phyloP scores from a whole-genome alignment of 2,797 vertebrate genomes.

The Notamacropus eugenii region DNA sequence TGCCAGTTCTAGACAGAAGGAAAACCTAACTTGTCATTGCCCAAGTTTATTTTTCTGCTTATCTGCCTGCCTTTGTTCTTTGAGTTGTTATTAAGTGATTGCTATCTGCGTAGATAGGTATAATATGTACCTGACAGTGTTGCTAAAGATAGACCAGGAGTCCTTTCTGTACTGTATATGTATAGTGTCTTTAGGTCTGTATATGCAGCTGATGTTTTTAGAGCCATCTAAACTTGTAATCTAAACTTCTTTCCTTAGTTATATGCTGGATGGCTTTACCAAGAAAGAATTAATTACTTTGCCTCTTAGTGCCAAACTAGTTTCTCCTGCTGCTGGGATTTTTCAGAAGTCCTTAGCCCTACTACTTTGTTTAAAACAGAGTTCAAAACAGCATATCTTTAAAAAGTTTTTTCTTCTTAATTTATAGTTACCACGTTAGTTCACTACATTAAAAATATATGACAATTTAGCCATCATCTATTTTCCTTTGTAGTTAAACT shows the following conservation, averaged over 20 bases:
- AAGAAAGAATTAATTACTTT: conserved; percentile 30
- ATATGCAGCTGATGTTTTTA: conserved; percentile 56
- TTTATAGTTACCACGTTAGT: conserved; percentile 8
- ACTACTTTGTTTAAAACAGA: not conserved
- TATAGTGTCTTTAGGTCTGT: conserved; percentile 22
- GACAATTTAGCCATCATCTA: not conserved
- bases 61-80: conserved; percentile 2
- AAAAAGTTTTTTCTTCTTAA: not conserved
- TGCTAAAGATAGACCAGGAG: conserved; percentile 1
- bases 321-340: conserved; percentile 2
- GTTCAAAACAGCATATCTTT: conserved; percentile 1
- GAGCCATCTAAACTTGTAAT: conserved; percentile 43
- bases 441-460: not conserved
- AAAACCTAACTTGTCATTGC: not conserved
- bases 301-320: conserved; percentile 11
- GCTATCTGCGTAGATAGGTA: conserved; percentile 3
- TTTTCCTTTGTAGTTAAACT: not conserved
- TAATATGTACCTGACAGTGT: not conserved
- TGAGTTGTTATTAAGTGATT: not conserved
- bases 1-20: not conserved
- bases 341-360: conserved; percentile 16
- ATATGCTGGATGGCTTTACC: conserved; percentile 30
- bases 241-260: conserved; percentile 8
- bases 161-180: conserved; percentile 37
- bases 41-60: not conserved